Conservation (phyloP, 2,113 vertebrate genomes). For the Lepidothrix coronata region DNA sequence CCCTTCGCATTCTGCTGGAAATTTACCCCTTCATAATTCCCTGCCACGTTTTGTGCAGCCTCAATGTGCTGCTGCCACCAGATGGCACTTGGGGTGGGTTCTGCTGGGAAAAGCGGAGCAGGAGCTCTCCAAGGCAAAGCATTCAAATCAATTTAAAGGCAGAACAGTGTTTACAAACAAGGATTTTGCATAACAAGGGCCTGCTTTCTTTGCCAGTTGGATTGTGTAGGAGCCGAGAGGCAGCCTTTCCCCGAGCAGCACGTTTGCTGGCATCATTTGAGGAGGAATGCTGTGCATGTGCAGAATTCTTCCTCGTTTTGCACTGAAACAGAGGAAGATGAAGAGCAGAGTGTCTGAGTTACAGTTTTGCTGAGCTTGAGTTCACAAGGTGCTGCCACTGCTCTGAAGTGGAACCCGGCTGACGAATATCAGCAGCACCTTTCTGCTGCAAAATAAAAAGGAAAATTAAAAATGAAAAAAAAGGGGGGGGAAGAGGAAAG, state of each 20-base stretch:
- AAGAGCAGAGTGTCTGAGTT: not conserved
- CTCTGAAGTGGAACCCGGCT: not conserved
- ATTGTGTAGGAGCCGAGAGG: not conserved
- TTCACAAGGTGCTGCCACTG: not conserved
- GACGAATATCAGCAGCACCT: not conserved
- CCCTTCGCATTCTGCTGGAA: not conserved
- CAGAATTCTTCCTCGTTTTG: not conserved
- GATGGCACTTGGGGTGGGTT: constrained; percentile 44
- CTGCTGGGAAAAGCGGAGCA: not conserved
- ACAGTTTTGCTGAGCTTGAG: not conserved
- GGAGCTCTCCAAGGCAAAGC: not conserved
- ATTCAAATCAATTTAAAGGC: not conserved
- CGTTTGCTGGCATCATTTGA: not conserved
- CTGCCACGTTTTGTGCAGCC: not conserved
- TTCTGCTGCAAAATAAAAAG: not conserved
- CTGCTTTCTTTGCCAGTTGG: not conserved
- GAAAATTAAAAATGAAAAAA: not conserved
- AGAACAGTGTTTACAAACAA: constrained; percentile 30
- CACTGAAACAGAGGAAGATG: not conserved
- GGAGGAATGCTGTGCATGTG: not conserved
- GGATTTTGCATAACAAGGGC: constrained; percentile 24
- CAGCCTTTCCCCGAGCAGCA: not conserved
- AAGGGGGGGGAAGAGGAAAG: not conserved
- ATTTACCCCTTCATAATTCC: not conserved
- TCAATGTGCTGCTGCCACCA: constrained; percentile 50